Base-by-base conservation (phyloP, 2,113 vertebrate species). In the Larimichthys polyactis region DNA sequence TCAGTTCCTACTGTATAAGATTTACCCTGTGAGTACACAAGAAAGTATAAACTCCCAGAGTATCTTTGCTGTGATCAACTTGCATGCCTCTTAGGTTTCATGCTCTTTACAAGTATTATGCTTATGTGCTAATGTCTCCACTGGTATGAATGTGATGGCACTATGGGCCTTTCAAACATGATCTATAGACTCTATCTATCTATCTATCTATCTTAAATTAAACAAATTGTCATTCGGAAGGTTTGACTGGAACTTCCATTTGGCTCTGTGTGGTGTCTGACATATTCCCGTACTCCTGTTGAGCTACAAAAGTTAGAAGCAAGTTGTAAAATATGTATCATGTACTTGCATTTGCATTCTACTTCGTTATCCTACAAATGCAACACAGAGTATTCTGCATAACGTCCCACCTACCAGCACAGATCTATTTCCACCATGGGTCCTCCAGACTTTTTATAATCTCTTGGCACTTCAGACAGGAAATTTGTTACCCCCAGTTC, bases 321-420 rank as follows among this genome's bases (percentile, higher is more conserved):
- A 17, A 40, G n/a, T 43, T 6, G 4, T n/a, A 4, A 32, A 46
- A 62, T 29, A 16, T 46, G 54, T 12, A 36, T 66, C 40, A 52
- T 11, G 3, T n/a, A 24, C 14, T 15, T 63, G 6, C 15, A 19
- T 69, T 67, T 79, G 65, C 20, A 40, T 66, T 4, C 10, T 2
- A 27, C 16, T 46, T 44, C 6, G 11, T 4, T 46, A 14, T 54
- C 20, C 19, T 66, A 0, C 32, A 14, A 71, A 36, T 17, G 11
- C 22, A 66, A n/a, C 29, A 27, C 15, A 71, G 15, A 44, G 11
- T 4, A 11, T 7, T 20, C 4, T 44, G 10, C 27, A 1, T 40
- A 52, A 83, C 82, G 87, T 29, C 86, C 84, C 82, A 22, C 40
- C 86, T 84, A 60, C 59, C 62, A 69, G 55, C 71, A 48, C 82